phyloP scores from a whole-genome alignment of 2,113 vertebrate genomes.

The Rhagologus leucostigma region DNA sequence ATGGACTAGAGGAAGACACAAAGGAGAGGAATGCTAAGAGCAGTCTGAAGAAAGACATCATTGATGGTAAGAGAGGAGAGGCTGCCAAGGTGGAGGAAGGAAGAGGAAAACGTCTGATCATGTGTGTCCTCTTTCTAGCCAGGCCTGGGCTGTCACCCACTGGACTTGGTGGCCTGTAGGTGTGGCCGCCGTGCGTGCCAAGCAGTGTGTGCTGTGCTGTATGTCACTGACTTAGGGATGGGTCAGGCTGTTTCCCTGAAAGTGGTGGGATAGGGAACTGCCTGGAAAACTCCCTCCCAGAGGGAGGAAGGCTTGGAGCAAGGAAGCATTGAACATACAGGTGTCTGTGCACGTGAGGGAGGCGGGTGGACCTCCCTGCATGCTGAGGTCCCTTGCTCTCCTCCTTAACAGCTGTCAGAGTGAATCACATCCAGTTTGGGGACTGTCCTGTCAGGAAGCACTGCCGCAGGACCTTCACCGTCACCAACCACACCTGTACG shows the following conservation, averaged over 20 bases:
- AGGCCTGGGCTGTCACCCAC: not conserved
- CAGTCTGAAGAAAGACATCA: conserved; percentile 21
- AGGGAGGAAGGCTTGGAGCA: not conserved
- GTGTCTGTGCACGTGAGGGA: not conserved
- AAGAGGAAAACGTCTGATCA: not conserved
- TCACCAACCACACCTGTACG: conserved; percentile 80
- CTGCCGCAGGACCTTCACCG: conserved; percentile 75
- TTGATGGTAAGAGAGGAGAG: conserved; percentile 66
- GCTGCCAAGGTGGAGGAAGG: not conserved
- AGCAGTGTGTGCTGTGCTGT: not conserved
- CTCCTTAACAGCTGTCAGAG: conserved; percentile 50
- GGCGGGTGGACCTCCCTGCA: fast-evolving
- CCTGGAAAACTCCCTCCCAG: not conserved
- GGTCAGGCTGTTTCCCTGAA: not conserved
- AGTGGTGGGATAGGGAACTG: not conserved
- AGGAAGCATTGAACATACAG: not conserved
- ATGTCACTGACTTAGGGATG: fast-evolving
- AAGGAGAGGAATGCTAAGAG: not conserved
- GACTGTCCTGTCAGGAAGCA: conserved; percentile 75
- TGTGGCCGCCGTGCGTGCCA: fast-evolving
- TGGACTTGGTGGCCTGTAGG: not conserved
- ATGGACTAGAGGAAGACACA: not conserved
- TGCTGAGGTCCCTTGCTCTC: not conserved
- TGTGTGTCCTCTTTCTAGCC: not conserved
- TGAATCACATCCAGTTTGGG: conserved; percentile 81